Percentiles rank a stretch among this genome's conserved stretches.
These are phyloP conservation scores for Scaptomyza flava DNA, from an alignment of 2,888 invertebrate genomes.

Conservation along the genomic window DNA sequence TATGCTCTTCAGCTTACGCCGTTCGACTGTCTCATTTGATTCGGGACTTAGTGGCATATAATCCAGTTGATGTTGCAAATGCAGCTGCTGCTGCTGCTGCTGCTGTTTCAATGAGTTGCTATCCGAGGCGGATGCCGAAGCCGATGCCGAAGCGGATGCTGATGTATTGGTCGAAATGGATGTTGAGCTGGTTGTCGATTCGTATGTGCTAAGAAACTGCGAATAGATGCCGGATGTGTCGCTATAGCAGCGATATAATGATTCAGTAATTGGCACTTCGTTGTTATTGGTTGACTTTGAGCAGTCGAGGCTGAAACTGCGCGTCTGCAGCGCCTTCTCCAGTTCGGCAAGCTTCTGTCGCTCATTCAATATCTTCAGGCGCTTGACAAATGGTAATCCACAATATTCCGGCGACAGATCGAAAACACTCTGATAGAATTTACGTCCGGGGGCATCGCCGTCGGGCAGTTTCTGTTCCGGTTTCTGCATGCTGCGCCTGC, in stretches of 20 bases:
- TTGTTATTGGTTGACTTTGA: constrained; percentile 86
- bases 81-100: constrained; percentile 1
- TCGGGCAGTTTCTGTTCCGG: constrained; percentile 69
- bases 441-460: constrained; percentile 76
- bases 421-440: constrained; percentile 93
- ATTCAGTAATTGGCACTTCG: constrained; percentile 84
- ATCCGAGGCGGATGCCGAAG: constrained; percentile 61
- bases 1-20: constrained; percentile 93
- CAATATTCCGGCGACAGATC: constrained; percentile 95
- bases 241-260: constrained; percentile 91
- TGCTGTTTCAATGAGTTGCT: constrained; percentile 52
- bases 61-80: constrained; percentile 63
- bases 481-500: constrained; percentile 49
- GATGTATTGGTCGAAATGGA: constrained; percentile 74
- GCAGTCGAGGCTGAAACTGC: constrained; percentile 93
- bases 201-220: constrained; percentile 83
- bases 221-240: constrained; percentile 90
- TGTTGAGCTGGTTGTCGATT: constrained; percentile 85
- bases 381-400: constrained; percentile 94
- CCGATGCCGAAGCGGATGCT: constrained; percentile 51
- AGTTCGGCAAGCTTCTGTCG: constrained; percentile 93
- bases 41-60: constrained; percentile 86
- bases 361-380: constrained; percentile 94
- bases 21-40: constrained; percentile 92
- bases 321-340: constrained; percentile 90